Base-by-base conservation (phyloP, 2,888 invertebrate genomes). In the Marronus borbonicus region DNA sequence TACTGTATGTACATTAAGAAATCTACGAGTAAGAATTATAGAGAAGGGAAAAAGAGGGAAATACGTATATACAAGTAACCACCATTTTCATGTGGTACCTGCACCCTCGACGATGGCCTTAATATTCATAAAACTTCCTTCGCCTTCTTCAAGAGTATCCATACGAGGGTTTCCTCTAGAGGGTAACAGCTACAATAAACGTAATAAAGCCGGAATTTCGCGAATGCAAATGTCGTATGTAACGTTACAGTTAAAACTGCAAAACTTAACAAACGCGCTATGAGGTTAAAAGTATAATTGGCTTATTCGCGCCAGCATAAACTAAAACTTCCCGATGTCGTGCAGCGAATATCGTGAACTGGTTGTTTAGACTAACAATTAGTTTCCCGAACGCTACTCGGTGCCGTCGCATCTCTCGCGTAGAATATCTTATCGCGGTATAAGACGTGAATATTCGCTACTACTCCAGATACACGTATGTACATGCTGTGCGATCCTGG, bases 381-480 rank as follows among this genome's bases (percentile, higher is more conserved):
- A 77, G 77, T 72, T 64, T 44, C 31, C 31, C 31, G 31, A 36
- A 36, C 31, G 52, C 60, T 44, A 8, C 44, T 44, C 44, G 10
- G 44, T 44, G 12, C 44, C 44, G 44, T 85, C 85, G 83, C 83
- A 83, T 85, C 82, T 85, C 82, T 85, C 85, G 82, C 85, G 80
- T 76, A 86, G 86, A 86, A 86, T 86, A 86, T 86, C 85, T 85
- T 84, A 82, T 60, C 24, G 14, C n/a, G 10, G 5, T 60, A 14
- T 62, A 44, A 44, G 44, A 44, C 8, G 44, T 12, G 44, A 44
- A 60, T 60, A 60, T 17, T 10, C 24, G 8, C 24, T 2, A 2
- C 24, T 24, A 24, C 24, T 24, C 24, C 24, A 24, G 24, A 24
- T 24, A 24, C 24, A 24, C 24, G 24, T 24, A 24, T 24, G 24